Percentiles rank a stretch among this genome's conserved stretches.
Conservation (phyloP, 2,888 invertebrate species). For the Synanthedon tipuliformis region DNA sequence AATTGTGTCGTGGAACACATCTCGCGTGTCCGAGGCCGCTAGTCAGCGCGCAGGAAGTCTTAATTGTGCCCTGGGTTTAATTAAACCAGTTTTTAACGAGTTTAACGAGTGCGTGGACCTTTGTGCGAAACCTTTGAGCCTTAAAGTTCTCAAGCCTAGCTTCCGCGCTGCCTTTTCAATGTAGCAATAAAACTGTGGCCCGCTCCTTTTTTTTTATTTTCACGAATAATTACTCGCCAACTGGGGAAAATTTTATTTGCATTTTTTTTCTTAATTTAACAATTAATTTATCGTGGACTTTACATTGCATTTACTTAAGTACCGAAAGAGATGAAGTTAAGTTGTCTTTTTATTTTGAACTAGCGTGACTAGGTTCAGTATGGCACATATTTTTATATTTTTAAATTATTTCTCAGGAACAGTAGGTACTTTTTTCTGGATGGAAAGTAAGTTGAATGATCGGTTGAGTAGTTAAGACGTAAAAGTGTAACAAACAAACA, state of each 20-base stretch:
- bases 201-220: background rate
- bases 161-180: background rate
- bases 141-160: constrained; percentile 2
- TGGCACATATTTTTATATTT: no score
- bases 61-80: constrained; percentile 27
- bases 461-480: no score
- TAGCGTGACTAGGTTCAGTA: no score
- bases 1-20: constrained; percentile 7
- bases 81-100: constrained; percentile 6
- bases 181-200: background rate
- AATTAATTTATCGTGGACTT: no score
- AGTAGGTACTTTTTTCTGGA: no score
- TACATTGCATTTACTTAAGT: no score
- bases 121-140: constrained; percentile 7
- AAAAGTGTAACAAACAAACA: no score
- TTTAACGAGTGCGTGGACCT: constrained; percentile 16
- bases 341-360: no score
- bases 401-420: no score
- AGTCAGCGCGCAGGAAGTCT: constrained; percentile 42
- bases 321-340: no score
- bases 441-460: no score
- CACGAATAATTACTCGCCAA: background rate
- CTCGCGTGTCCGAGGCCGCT: constrained; percentile 3
- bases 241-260: background rate
- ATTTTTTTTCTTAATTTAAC: no score